Conservation (phyloP, 2,888 invertebrate species). For the Balanococcus diminutus region DNA sequence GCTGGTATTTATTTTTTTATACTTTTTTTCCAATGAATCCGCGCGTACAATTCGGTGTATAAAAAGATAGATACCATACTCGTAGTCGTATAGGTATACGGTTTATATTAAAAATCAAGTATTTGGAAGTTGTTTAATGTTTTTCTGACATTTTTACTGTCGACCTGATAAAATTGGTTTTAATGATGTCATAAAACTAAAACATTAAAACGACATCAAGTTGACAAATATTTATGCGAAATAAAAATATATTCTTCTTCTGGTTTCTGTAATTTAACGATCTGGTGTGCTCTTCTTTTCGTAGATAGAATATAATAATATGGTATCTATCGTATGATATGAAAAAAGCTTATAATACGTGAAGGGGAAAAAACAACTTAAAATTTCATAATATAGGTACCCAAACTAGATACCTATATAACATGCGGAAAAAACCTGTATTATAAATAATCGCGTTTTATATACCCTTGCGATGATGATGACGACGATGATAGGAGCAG, state of each 20-base stretch:
- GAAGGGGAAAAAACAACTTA: not conserved
- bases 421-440: conserved; percentile 2
- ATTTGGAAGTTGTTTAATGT: conserved; percentile 51
- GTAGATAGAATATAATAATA: too few species aligned
- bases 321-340: too few species aligned
- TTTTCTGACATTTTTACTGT: conserved; percentile 50
- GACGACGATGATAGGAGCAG: not conserved
- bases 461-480: not conserved
- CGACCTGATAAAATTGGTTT: conserved; percentile 51
- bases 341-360: not conserved
- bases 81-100: not conserved
- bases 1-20: not conserved
- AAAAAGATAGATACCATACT: too few species aligned
- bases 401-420: conserved; percentile 12
- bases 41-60: not conserved
- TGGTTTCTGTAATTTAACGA: not conserved
- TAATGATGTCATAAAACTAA: conserved; percentile 53
- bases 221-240: conserved; percentile 53
- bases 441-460: conserved; percentile 34
- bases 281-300: not conserved
- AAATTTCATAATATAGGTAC: conserved; percentile 35
- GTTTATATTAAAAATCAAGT: conserved; percentile 35
- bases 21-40: not conserved
- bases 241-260: conserved; percentile 50
- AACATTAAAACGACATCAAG: conserved; percentile 50